Evolutionary conservation across 2,888 invertebrate genomes (phyloP).

Genomic region (Belgica antarctica): DNA sequence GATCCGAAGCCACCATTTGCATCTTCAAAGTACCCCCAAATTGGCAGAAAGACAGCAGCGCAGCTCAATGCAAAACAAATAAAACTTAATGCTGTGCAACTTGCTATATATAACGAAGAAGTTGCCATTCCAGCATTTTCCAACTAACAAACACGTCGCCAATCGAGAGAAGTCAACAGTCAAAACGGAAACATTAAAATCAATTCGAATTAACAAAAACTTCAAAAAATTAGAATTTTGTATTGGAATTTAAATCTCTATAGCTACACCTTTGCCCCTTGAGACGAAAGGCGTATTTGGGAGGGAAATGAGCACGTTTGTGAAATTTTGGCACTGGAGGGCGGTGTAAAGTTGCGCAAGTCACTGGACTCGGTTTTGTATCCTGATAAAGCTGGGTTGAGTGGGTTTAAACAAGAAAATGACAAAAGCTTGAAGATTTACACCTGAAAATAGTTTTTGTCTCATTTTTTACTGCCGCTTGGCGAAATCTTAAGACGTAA

Average conservation of each 20-base stretch:
- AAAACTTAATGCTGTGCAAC: conserved; percentile 65
- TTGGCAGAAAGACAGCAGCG: conserved; percentile 77
- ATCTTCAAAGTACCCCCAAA: conserved; percentile 79
- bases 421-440: too few relatives aligned
- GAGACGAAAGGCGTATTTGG: conserved; percentile 16
- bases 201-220: conserved; percentile 33
- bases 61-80: conserved; percentile 78
- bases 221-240: conserved; percentile 11
- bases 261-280: conserved; percentile 42
- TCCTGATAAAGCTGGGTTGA: too few relatives aligned
- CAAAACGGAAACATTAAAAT: conserved; percentile 38
- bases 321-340: too few relatives aligned
- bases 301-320: too few relatives aligned
- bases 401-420: too few relatives aligned
- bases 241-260: conserved; percentile 37
- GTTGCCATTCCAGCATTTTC: conserved; percentile 41
- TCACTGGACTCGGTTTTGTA: too few relatives aligned
- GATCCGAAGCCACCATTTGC: conserved; percentile 61
- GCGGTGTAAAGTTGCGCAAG: too few relatives aligned
- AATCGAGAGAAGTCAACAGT: conserved; percentile 2
- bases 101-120: conserved; percentile 36
- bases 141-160: conserved; percentile 3
- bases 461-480: background rate
- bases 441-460: background rate
- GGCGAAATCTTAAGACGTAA: background rate